These are phyloP conservation scores for Stercorarius parasiticus DNA, from an alignment of 2,113 vertebrate species.

Conservation along the genomic window DNA sequence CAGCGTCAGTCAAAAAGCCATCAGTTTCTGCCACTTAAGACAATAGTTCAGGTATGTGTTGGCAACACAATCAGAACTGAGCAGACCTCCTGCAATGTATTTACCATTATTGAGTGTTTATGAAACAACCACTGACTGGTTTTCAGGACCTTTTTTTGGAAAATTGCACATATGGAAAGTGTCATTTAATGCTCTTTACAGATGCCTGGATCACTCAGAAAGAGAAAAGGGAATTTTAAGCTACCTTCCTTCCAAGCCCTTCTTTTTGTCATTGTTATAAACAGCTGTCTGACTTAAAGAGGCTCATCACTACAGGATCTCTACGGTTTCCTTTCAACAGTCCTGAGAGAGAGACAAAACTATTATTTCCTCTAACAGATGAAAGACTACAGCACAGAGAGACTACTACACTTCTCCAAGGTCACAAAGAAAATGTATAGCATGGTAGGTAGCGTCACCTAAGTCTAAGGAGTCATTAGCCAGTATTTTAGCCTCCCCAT, in stretches of 20 bases:
- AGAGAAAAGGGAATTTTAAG: background rate
- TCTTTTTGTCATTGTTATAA: background rate
- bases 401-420: background rate
- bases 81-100: background rate
- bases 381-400: background rate
- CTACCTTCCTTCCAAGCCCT: background rate
- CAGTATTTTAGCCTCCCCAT: background rate
- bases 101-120: background rate
- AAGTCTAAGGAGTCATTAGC: background rate
- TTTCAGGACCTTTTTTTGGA: background rate
- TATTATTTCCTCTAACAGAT: background rate
- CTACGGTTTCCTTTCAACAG: background rate
- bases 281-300: background rate
- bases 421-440: background rate
- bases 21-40: background rate
- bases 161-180: background rate
- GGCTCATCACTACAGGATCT: background rate
- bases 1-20: background rate
- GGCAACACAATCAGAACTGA: background rate
- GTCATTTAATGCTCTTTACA: background rate
- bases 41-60: background rate
- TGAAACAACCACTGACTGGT: background rate
- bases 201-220: background rate
- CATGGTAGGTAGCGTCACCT: background rate
- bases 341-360: background rate